These are phyloP conservation scores for Tipula helvola DNA, from an alignment of 2,888 invertebrate species.

Conservation along the genomic window DNA sequence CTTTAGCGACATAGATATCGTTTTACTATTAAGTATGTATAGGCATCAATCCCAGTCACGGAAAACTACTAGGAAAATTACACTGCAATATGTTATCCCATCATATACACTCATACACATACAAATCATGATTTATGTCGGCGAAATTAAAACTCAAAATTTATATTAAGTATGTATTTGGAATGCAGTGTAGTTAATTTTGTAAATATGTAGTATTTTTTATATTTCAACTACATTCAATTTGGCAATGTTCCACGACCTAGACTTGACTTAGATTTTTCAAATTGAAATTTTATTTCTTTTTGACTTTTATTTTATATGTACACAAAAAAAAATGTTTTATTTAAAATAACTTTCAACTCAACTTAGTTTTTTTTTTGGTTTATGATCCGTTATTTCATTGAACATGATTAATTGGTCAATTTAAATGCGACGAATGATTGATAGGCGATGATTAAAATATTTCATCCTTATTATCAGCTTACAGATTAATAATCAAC, in stretches of 20 bases:
- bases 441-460: background rate
- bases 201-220: background rate
- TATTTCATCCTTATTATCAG: background rate
- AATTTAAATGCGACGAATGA: background rate
- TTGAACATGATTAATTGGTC: background rate
- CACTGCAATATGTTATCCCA: background rate
- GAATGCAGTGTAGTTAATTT: background rate
- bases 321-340: background rate
- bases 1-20: too few relatives aligned
- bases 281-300: background rate
- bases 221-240: background rate
- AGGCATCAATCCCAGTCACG: background rate
- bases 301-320: background rate
- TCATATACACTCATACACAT: background rate
- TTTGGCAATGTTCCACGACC: background rate
- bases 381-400: background rate
- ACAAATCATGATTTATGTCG: background rate
- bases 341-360: background rate
- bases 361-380: background rate
- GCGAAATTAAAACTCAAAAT: background rate
- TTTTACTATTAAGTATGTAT: background rate
- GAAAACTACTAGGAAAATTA: background rate
- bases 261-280: slow-evolving; percentile 4
- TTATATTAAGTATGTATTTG: background rate
- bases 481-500: background rate